Evolutionary conservation across 2,113 vertebrate species (phyloP), one percentile per base, ranked within the genome.

Genomic region (Oncorhynchus keta): DNA sequence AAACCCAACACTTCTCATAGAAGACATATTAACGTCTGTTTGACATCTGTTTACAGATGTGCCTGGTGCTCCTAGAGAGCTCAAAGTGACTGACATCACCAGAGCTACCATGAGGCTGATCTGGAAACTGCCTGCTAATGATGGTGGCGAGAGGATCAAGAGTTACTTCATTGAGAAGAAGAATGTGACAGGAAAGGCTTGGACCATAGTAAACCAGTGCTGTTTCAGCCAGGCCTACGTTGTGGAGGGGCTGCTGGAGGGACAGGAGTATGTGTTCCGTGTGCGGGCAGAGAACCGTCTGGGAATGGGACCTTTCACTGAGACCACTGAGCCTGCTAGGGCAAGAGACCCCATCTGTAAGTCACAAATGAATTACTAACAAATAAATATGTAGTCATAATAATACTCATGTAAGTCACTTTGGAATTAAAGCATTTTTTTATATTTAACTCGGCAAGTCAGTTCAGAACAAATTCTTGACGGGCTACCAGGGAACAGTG

Each of bases 111-210:
- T 97, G 88, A 96, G 94, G 87, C 93, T 99, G 83, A 95, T 96
- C 71, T 99, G 98, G 98, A 99, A 99, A 84, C 96, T 98, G 65
- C 98, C 98, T 24, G 95, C 97, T 22, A 97, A 94, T 20, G 98
- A 99, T 73, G 98, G 98, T 90, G 98, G 98, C 89, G 98, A 99
- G 68, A 95, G 97, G 87, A 99, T 99, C 88, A 98, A 96, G 89
- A 97, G 96, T 85, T 99, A 99, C 82, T 96, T 96, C 48, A 94
- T 99, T 30, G 98, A 99, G 90, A 99, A 99, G 91, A 99, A 93
- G 81, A 94, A 93, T 51, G 83, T 97, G 48, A 95, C 93, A 79
- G 97, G 96, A 81, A 99, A 97, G 73, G 97, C 97, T 76, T 99
- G 98, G 98, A 96, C 96, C 4, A 95, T 92, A 89, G 98, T 96